Evolutionary conservation across 2,888 invertebrate species (phyloP), one percentile per base, ranked within the genome.

Genomic region (Spodoptera littoralis): DNA sequence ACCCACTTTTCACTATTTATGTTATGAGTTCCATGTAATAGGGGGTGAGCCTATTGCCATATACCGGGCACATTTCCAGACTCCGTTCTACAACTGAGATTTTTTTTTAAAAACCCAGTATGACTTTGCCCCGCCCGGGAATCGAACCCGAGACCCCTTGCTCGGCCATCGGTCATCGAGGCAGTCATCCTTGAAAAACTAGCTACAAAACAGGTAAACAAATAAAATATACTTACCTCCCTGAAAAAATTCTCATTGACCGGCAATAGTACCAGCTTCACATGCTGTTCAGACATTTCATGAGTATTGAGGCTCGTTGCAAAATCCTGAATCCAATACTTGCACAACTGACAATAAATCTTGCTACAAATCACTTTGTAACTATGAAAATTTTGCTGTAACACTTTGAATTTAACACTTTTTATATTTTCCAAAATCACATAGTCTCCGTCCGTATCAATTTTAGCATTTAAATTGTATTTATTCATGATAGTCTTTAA

Each of bases 281-380:
- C 36, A 9, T 36, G 36, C 36, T 8, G 5, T 8, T 36, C 36
- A 36, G 36, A 36, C 8, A 36, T 36, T 36, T 36, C 36, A 36
- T 36, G 36, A 5, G 36, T 6, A 9, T 9, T 36, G 8, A 36
- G 36, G 9, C 8, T 8, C 9, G 36, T 36, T 6, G 36, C 9
- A 36, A 36, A 36, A 36, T 36, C 36, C 36, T 36, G 36, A 0
- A 60, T 41, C 45, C 51, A 49, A 13, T 11, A 27, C 0, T 51
- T 57, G 11, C 73, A 73, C 0, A 62, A 0, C 3, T 75, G 61
- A 9, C 73, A 73, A 11, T 46, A 70, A 0, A 43, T 4, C 2
- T 3, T 27, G 1, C 18, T 9, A 0, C 24, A 11, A 6, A 53
- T 0, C 0, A 2, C 5, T 4, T 11, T 46, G 11, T 58, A 62